phyloP scores from a whole-genome alignment of 2,888 invertebrate genomes.

The Agonum fuliginosum region DNA sequence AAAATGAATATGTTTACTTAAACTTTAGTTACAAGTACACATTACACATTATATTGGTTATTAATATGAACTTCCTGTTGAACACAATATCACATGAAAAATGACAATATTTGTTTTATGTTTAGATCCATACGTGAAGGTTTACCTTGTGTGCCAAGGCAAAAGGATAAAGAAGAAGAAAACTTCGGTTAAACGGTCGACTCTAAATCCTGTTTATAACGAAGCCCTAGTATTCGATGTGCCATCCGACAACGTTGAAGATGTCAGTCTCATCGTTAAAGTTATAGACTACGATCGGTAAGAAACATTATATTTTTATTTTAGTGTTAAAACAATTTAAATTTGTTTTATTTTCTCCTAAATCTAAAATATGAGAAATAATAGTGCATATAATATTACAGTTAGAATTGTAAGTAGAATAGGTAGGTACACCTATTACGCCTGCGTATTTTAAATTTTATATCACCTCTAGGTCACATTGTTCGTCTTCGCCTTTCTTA shows the following conservation, averaged over 20 bases:
- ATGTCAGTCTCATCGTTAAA: slow-evolving; percentile 88
- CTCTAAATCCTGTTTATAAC: slow-evolving; percentile 92
- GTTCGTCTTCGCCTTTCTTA: too few species aligned
- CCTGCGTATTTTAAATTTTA: too few species aligned
- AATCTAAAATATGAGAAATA: too few species aligned
- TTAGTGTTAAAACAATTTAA: neutral
- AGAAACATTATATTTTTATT: slow-evolving; percentile 64
- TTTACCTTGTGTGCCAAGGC: slow-evolving; percentile 89
- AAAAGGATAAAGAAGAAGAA: slow-evolving; percentile 95
- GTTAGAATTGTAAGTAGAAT: too few species aligned
- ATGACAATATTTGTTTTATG: neutral
- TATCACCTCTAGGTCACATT: too few species aligned
- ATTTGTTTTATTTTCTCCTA: neutral
- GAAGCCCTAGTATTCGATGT: slow-evolving; percentile 96
- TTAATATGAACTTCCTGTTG: neutral
- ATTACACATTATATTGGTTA: too few species aligned
- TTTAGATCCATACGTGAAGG: slow-evolving; percentile 95
- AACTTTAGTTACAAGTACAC: too few species aligned
- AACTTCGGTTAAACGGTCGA: slow-evolving; percentile 91
- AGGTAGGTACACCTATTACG: too few species aligned
- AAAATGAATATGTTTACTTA: too few species aligned
- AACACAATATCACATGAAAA: slow-evolving; percentile 40
- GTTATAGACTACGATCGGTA: slow-evolving; percentile 94
- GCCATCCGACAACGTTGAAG: slow-evolving; percentile 86
- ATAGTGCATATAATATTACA: too few species aligned